Base-by-base conservation (phyloP, 2,113 vertebrate genomes). In the Cygnus buccinator region DNA sequence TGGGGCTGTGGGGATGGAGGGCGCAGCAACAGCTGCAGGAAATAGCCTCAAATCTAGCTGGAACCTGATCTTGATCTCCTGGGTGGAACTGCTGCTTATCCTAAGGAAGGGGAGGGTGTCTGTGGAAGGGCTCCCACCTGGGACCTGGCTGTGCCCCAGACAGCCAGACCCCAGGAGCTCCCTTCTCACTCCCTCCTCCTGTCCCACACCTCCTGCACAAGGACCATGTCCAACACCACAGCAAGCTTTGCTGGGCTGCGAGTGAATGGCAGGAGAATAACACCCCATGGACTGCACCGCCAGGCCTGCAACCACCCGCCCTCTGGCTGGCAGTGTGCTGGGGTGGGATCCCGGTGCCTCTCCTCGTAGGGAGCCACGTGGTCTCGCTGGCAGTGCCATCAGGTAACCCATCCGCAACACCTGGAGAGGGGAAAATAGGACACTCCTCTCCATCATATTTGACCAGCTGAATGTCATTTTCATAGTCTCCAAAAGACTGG, bases 41-140 rank as follows among this genome's bases (percentile, higher is more conserved):
- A 94, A 80, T 29, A 68, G 8, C 25, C 19, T 44, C 70, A 90
- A 54, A 78, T 10, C 9, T 17, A 70, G 41, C 61, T 73, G 88
- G 84, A 86, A 84, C 21, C 23, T 35, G 62, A 71, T 61, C 84
- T 73, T 75, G 67, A 43, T 87, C 77, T 96, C 83, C 55, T 63
- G 66, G 80, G 62, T 89, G 77, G 77, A 84, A 70, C 50, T 89
- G 70, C 74, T 72, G 25, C 62, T 94, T 81, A 80, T 84, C 43
- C 6, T 0, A 0, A 15, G 21, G 26, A 65, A 65, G 31, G 15
- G 20, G 21, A 57, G 15, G 21, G 74, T 54, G 11, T 31, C 23
- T 22, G 46, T 1, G 1, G 46, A 80, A 71, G 9, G 43, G 29
- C 11, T 57, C 31, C 48, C 50, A 41, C 48, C 22, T 50, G 9